Base-by-base conservation (phyloP, 2,888 invertebrate genomes). In the Cantharis flavilabris region DNA sequence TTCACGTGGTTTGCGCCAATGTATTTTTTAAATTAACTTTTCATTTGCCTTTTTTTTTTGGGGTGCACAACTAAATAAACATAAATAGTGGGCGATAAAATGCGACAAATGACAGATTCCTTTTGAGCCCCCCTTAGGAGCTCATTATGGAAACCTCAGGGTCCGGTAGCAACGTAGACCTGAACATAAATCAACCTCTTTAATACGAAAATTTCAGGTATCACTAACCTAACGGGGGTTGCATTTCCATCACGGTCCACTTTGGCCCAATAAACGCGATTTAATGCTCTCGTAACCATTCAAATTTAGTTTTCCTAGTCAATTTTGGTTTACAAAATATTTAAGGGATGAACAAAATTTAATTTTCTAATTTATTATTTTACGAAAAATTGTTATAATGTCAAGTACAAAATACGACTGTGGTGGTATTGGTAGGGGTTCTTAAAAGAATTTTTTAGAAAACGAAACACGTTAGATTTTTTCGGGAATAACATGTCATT, bases 61-160 rank as follows among this genome's bases (percentile, higher is more conserved):
- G 49, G 7, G 13, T 33, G 1, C n/a, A 49, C 65, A 14, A 67
- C 23, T 23, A 23, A 23, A 26, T 85, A 85, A 85, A 86, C 83
- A 85, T 86, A 86, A 86, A 86, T 86, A 85, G 84, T 83, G 83
- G 85, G 85, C 83, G 84, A 84, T 83, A 80, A 84, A 84, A 83
- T 84, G 85, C 83, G 85, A 84, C 86, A 85, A 85, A 86, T 85
- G 85, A 86, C 86, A 84, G 85, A 84, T 84, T 84, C 84, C 84
- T 83, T 81, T 83, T 83, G 83, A 49, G 65, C 76, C 76, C 76
- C 84, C 65, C 65, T 84, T 82, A 81, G 82, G 81, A 78, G 78
- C 80, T 73, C 80, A 81, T 84, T 83, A 82, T 84, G 80, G 79
- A 73, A 80, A 78, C 80, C 83, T 82, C 80, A 79, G 80, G 83